These are phyloP conservation scores for Galaxea fascicularis DNA, from an alignment of 92 coral and sea anemone genomes.

Conservation along the genomic window DNA sequence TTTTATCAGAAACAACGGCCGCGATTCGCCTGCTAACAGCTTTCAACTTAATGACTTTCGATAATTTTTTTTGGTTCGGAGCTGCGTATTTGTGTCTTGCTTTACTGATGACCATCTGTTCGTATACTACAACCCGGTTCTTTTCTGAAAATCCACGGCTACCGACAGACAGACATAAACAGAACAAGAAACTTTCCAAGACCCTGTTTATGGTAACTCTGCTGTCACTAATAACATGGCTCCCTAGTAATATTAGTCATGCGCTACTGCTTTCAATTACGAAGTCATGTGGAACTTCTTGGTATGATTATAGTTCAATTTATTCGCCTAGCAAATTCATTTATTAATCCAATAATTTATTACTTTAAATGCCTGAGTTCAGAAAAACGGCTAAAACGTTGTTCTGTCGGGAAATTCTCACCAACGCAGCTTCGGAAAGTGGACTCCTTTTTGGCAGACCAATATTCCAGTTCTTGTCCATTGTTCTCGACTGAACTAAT, in stretches of 20 bases:
- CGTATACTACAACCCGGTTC: conserved; percentile 11
- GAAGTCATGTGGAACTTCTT: neutral
- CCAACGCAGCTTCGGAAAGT: too few relatives aligned
- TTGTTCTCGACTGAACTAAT: too few relatives aligned
- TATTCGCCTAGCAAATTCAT: neutral
- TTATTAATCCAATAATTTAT: conserved; percentile 23
- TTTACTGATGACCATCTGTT: neutral
- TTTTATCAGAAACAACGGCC: conserved; percentile 31
- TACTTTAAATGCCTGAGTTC: conserved; percentile 15
- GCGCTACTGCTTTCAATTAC: neutral
- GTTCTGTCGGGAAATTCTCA: neutral
- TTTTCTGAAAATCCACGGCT: conserved; percentile 16
- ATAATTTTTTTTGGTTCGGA: neutral
- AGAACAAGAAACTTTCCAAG: conserved; percentile 23
- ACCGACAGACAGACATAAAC: neutral
- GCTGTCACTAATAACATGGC: conserved; percentile 9
- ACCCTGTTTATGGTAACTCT: conserved; percentile 17
- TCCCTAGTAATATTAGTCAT: neutral
- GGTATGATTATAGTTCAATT: neutral
- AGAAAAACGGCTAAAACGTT: neutral
- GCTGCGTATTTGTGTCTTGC: neutral
- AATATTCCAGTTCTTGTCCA: too few relatives aligned
- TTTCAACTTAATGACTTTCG: too few relatives aligned
- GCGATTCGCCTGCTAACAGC: neutral
- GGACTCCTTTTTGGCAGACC: too few relatives aligned